Conservation (phyloP, 1,140 invertebrate genomes). For the Dendroctonus valens region DNA sequence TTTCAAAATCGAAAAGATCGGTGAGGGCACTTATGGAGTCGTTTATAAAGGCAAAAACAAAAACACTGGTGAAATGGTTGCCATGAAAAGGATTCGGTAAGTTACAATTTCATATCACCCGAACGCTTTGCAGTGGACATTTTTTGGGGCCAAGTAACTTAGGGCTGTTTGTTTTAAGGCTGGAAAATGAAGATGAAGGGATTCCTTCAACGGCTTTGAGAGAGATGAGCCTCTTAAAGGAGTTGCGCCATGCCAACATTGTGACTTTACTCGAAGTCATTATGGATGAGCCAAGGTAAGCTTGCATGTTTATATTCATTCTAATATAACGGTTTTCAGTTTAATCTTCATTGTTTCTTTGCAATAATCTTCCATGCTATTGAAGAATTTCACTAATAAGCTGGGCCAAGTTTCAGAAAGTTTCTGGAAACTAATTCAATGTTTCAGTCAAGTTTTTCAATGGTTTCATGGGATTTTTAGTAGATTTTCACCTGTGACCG, state of each 20-base stretch:
- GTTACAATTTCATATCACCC: not conserved
- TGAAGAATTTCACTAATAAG: too few relatives aligned
- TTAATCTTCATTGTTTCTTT: conserved; percentile 53
- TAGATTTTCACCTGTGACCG: too few relatives aligned
- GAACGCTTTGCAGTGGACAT: not conserved
- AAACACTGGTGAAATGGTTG: conserved; percentile 85
- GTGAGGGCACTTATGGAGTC: conserved; percentile 94
- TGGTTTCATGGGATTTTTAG: too few relatives aligned
- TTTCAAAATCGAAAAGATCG: conserved; percentile 91
- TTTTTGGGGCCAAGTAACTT: not conserved
- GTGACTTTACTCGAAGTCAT: conserved; percentile 89
- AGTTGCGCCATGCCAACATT: conserved; percentile 89
- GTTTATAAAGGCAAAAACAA: conserved; percentile 89
- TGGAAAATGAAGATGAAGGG: conserved; percentile 93
- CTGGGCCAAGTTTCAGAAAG: too few relatives aligned
- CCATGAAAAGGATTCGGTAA: conserved; percentile 87
- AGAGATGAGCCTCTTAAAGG: conserved; percentile 91
- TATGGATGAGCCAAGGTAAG: conserved; percentile 72
- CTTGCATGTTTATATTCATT: conserved; percentile 11
- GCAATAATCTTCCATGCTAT: too few relatives aligned
- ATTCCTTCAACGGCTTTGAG: conserved; percentile 93
- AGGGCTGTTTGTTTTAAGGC: conserved; percentile 47
- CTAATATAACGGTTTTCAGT: conserved; percentile 90
- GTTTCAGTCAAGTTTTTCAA: too few relatives aligned
- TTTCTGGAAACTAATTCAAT: too few relatives aligned